Evolutionary conservation across 2,797 vertebrate species (phyloP).

Genomic region (Pangasius sanitwongsei): DNA sequence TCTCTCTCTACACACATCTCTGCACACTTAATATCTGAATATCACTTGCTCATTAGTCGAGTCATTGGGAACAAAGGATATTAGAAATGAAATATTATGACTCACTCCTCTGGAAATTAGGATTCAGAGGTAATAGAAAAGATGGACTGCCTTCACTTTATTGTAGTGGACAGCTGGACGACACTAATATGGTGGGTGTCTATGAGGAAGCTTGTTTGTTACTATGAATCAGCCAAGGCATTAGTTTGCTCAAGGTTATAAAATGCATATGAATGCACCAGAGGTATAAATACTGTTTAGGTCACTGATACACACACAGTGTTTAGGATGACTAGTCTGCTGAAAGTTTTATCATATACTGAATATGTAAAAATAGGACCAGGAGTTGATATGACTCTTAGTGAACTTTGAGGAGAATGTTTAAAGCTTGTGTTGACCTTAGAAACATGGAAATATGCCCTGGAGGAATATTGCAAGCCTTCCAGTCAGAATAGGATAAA

Average conservation of each 20-base stretch:
- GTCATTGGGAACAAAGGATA: background rate
- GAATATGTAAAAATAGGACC: constrained; percentile 3
- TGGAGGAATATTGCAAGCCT: background rate
- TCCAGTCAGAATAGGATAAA: background rate
- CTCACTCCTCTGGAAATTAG: constrained; percentile 23
- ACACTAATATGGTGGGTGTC: background rate
- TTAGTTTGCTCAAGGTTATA: constrained; percentile 6
- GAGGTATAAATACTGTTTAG: background rate
- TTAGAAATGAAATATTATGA: constrained; percentile 25
- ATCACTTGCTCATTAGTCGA: constrained; percentile 6
- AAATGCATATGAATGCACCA: background rate
- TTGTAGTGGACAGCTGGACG: constrained; percentile 8
- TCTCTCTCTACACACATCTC: constrained; percentile 12
- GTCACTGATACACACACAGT: background rate
- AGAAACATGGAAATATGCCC: background rate
- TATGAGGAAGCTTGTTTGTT: constrained; percentile 1
- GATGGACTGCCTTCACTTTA: constrained; percentile 16
- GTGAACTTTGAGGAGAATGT: background rate
- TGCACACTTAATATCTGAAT: background rate
- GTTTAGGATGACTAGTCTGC: background rate
- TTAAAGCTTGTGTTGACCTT: background rate
- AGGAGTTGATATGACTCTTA: background rate
- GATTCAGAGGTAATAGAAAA: constrained; percentile 28
- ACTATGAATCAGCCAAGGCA: constrained; percentile 10
- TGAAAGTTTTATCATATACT: background rate